phyloP scores from a whole-genome alignment of 1,140 invertebrate species.

The Heliothis subflexa region DNA sequence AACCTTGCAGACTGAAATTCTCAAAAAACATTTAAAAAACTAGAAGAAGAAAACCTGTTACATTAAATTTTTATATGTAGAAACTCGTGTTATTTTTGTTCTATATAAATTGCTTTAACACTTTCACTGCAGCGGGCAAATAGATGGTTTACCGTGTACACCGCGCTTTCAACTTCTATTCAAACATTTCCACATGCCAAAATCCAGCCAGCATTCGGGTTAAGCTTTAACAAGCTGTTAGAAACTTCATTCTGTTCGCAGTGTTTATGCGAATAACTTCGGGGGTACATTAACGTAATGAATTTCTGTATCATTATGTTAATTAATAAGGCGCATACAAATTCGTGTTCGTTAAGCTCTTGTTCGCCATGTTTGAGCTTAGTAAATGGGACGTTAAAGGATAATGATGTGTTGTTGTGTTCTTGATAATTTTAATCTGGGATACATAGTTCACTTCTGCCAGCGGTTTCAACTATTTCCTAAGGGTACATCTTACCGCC shows the following conservation, averaged over 20 bases:
- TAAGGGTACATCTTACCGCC: no score
- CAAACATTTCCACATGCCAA: slow-evolving; percentile 24
- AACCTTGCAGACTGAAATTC: no score
- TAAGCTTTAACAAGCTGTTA: slow-evolving; percentile 17
- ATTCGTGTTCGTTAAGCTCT: neutral
- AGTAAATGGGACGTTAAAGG: no score
- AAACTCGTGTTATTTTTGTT: no score
- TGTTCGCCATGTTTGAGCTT: neutral
- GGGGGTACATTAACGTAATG: slow-evolving; percentile 21
- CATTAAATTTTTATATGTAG: no score
- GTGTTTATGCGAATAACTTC: neutral
- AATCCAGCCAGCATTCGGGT: neutral
- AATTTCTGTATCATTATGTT: slow-evolving; percentile 12
- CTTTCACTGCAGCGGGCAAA: neutral
- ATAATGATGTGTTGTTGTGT: no score
- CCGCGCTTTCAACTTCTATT: slow-evolving; percentile 22
- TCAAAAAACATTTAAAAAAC: no score
- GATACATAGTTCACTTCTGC: no score
- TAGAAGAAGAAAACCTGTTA: no score
- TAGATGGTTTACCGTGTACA: slow-evolving; percentile 9
- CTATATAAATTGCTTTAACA: neutral
- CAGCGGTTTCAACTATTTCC: no score
- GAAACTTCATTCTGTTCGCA: slow-evolving; percentile 9
- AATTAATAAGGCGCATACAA: slow-evolving; percentile 12
- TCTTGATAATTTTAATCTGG: no score